A percentile compares a stretch with the other conserved stretches of the same genome.
phyloP scores from a whole-genome alignment of 2,797 vertebrate species.

The Echeneis naucrates region DNA sequence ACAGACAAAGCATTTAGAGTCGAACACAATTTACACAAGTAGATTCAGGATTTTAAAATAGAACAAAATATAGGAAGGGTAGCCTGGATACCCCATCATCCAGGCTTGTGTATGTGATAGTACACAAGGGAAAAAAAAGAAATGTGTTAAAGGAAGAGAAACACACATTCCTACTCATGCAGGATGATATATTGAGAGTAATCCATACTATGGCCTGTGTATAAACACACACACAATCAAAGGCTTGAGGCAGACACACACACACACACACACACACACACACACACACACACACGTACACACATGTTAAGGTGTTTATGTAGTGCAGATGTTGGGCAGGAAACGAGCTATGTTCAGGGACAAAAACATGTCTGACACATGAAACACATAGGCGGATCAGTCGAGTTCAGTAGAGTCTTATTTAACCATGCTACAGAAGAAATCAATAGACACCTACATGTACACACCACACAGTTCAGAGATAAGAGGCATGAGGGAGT shows the following conservation, averaged over 20 bases:
- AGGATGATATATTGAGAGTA: conserved; percentile 68
- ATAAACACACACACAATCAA: conserved; percentile 65
- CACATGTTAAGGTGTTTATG: conserved; percentile 78
- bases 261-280: conserved; percentile 22
- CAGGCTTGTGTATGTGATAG: not conserved
- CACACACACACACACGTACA: conserved; percentile 45
- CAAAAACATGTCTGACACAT: conserved; percentile 70
- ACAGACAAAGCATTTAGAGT: conserved; percentile 19
- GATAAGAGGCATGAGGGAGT: conserved; percentile 18
- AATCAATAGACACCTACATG: conserved; percentile 22
- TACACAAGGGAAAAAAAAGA: not conserved
- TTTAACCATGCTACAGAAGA: conserved; percentile 27
- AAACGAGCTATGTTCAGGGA: conserved; percentile 59
- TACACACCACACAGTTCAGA: conserved; percentile 1
- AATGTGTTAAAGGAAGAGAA: not conserved
- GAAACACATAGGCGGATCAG: conserved; percentile 33
- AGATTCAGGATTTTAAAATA: conserved; percentile 16
- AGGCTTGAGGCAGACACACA: conserved; percentile 38
- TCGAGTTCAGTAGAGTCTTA: conserved; percentile 27
- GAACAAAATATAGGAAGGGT: conserved; percentile 26
- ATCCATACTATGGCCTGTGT: conserved; percentile 60
- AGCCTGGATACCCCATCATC: conserved; percentile 25
- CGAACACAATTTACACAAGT: not conserved
- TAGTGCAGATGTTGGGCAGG: conserved; percentile 75
- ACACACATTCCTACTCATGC: conserved; percentile 13